Conservation (phyloP, 2,797 vertebrate genomes). For the Emys orbicularis region DNA sequence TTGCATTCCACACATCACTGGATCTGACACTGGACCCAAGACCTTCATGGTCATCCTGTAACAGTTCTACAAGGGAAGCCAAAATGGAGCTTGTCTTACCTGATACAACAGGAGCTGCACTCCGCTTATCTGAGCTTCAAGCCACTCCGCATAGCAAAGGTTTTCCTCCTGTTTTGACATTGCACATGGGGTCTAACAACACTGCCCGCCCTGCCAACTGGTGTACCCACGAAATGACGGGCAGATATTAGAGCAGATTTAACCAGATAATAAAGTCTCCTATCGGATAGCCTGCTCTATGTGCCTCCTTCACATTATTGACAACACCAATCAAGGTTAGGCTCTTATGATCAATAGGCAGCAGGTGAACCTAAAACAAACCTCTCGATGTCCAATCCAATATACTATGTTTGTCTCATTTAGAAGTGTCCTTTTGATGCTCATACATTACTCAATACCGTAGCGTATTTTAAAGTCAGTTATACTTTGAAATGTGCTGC, state of each 20-base stretch:
- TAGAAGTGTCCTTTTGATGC: neutral
- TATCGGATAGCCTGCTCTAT: neutral
- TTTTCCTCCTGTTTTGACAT: neutral
- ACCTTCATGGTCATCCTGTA: neutral
- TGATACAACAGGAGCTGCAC: neutral
- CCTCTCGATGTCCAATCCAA: neutral
- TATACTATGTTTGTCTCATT: neutral
- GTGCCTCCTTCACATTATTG: slow-evolving; percentile 25
- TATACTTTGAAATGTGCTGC: neutral
- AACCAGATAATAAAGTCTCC: neutral
- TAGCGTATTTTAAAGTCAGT: neutral
- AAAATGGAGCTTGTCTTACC: neutral
- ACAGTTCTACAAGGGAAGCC: fast-evolving
- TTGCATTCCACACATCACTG: neutral
- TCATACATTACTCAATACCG: neutral
- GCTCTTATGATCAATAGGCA: neutral
- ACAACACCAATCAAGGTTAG: neutral
- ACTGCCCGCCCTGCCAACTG: neutral
- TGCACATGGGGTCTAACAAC: neutral
- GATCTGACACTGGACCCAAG: neutral
- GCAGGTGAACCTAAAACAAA: slow-evolving; percentile 17
- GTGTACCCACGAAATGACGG: neutral
- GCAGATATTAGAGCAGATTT: neutral
- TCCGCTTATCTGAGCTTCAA: neutral
- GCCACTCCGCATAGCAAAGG: neutral